Base-by-base conservation (phyloP, 2,113 vertebrate genomes). In the Labeo catla region DNA sequence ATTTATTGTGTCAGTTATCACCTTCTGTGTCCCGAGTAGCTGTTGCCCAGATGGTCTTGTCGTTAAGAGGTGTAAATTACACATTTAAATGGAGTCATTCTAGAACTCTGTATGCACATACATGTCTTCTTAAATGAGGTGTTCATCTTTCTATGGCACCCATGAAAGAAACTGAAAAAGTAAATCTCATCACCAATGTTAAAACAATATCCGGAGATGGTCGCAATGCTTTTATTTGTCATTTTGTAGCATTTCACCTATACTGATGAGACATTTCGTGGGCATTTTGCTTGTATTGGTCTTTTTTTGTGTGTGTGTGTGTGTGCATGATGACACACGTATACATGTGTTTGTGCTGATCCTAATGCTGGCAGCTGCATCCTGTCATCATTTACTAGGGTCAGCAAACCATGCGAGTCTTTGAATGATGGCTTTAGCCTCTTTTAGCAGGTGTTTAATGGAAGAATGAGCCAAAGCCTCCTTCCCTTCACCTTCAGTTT, bases 1-100 rank as follows among this genome's bases (percentile, higher is more conserved):
- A 90, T 90, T 90, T 90, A 90, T 88, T 88, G 81, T 77, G 81
- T 70, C 72, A 63, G 78, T 90, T 88, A 90, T 90, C 89, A 88
- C 89, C 89, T 86, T 88, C 65, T 76, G 73, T 86, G 81, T 86
- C 39, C 59, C 84, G 57, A 54, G 72, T 66, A 59, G 76, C 86
- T 85, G 57, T 66, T 66, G 66, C 54, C 83, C 88, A 89, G 88
- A 89, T 89, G 88, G 84, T 88, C 84, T 74, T 61, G 85, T 84
- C 84, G 47, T 88, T 90, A 84, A 78, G 77, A 82, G 50, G 81
- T 84, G 86, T 82, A 81, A 89, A 86, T 88, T 88, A 84, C 70
- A 89, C 65, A 8, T 50, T 45, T 13, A 85, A 88, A 63, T 28
- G 43, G 39, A 65, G 59, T 47, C 79, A 16, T 47, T 70, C 70